phyloP scores from a whole-genome alignment of 1,140 invertebrate genomes.

The Caenorhabditis inopinata region DNA sequence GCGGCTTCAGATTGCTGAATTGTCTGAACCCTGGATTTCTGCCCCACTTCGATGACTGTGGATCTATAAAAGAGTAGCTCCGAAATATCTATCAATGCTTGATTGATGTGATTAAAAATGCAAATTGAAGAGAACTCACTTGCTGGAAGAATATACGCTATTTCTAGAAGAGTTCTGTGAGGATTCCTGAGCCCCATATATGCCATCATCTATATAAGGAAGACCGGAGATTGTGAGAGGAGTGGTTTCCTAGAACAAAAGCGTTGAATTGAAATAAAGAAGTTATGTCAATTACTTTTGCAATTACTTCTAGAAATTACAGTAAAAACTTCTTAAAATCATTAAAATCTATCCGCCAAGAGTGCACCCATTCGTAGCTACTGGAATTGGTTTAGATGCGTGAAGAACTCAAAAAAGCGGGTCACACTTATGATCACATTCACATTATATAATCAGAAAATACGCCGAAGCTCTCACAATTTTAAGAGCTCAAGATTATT shows the following conservation, averaged over 20 bases:
- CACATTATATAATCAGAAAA: too few species aligned
- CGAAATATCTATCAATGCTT: too few species aligned
- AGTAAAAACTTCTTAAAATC: too few species aligned
- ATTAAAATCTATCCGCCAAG: too few species aligned
- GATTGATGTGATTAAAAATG: not conserved
- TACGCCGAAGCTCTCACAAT: too few species aligned
- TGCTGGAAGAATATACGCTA: constrained; percentile 9
- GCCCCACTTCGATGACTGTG: constrained; percentile 28
- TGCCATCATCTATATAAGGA: not conserved
- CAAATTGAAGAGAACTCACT: not conserved
- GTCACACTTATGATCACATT: too few species aligned
- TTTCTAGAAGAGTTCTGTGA: not conserved
- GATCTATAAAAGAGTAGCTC: constrained; percentile 7
- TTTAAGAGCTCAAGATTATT: too few species aligned
- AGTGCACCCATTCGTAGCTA: too few species aligned
- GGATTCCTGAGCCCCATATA: not conserved
- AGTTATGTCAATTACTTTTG: too few species aligned
- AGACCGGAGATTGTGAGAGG: not conserved
- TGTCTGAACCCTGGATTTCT: not conserved
- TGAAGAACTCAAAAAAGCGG: too few species aligned
- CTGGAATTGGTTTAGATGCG: too few species aligned
- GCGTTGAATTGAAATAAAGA: not conserved
- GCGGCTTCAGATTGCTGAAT: not conserved
- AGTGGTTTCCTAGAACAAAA: not conserved
- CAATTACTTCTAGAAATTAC: too few species aligned